Base-by-base conservation (phyloP, 2,797 vertebrate species). In the Chelon labrosus region DNA sequence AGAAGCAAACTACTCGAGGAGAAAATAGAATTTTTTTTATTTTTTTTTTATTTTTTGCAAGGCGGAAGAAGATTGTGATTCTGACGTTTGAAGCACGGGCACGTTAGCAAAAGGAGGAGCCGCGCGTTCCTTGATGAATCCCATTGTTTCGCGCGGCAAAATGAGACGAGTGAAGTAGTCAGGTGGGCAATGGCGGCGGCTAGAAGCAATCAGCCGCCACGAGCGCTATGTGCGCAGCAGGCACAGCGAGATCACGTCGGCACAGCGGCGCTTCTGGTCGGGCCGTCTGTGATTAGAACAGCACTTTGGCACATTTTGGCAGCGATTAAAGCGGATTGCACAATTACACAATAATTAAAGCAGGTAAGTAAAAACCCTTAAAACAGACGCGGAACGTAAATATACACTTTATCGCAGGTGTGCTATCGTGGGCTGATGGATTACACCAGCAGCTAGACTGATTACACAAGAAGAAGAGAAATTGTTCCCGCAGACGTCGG, bases 11-110 rank as follows among this genome's bases (percentile, higher is more conserved):
- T 77, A 67, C 60, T 83, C 53, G 77, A 80, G 57, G 75, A 82
- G 75, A 88, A 88, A 78, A 77, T 77, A 69, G 25, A 81, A 47
- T 58, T 76, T 75, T 57, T 86, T 58, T 76, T 75, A 54, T 86
- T 35, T 58, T 78, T 75, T 60, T 86, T 58, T 76, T 73, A 57
- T 86, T 58, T 78, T 75, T 60, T 86, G 38, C 46, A 53, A 68
- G 59, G 22, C 42, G 74, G 54, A 35, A 35, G 42, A 41, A 59
- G 60, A 4, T 22, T 76, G 37, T 67, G 58, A 69, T 79, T 83
- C 22, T 57, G 54, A 62, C 85, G 71, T 52, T 70, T 80, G 70
- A 85, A 65, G 65, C 54, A 62, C 41, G 55, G 51, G 22, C 37
- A 51, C 60, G 68, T 52, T 39, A 65, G 59, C 39, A 50, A 70